Evolutionary conservation across 2,113 vertebrate species (phyloP), one percentile per base, ranked within the genome.

Genomic region (Oceanodroma tethys): DNA sequence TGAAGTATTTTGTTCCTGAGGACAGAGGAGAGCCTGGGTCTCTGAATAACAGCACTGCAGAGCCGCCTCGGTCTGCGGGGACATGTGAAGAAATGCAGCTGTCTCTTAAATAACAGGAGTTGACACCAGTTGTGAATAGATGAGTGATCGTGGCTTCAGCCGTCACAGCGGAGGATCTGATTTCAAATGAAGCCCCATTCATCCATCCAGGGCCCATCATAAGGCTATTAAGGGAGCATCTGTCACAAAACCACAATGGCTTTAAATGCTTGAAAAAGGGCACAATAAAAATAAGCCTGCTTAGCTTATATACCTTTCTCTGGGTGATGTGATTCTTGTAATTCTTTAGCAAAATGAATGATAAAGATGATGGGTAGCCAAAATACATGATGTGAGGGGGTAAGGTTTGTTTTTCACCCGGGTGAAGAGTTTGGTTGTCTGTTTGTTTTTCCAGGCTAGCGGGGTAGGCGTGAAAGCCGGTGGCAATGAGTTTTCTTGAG

Each of bases 81-180:
- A 79, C 52, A 13, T 16, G 52, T 59, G 71, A 88, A 84, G 83
- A 81, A 79, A 42, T 70, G 73, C 88, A 94, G 92, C 90, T 94
- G 60, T 45, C 71, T 83, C 90, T 93, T 92, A 71, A 95, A 79
- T 72, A 95, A 53, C 90, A 66, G 65, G 43, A 96, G 60, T 27
- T 93, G 95, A 70, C 95, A 93, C 68, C 48, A 86, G 88, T 81
- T 75, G 86, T 91, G 93, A 92, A 89, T 65, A 93, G 94, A 91
- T 92, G 96, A 95, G 88, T n/a, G 91, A 87, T 80, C 15, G 10
- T 91, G 86, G 83, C 93, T 86, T 81, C 82, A 81, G 89, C 92
- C 43, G 0, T 90, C 91, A 75, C 32, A 53, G 73, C 20, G 0
- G 15, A 93, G 88, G 70, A 89, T 89, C 94, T 92, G 67, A 60